These are phyloP conservation scores for Neosalanx taihuensis DNA, from an alignment of 2,797 vertebrate species.

Conservation along the genomic window DNA sequence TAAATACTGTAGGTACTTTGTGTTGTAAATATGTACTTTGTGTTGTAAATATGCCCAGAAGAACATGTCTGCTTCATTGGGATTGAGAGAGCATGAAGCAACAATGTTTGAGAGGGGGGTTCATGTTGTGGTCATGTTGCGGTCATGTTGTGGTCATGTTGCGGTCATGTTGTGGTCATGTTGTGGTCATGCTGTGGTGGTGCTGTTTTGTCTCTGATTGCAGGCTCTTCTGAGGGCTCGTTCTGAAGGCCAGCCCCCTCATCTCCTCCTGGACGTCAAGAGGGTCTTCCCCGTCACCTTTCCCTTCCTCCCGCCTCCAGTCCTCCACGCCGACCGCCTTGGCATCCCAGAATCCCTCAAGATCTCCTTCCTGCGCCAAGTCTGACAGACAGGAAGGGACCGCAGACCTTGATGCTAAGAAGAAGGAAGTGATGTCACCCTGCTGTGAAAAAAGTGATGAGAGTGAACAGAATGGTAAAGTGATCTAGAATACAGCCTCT, in stretches of 20 bases:
- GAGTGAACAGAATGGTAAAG: background rate
- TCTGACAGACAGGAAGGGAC: conserved; percentile 43
- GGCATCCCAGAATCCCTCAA: conserved; percentile 73
- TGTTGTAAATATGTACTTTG: too few species aligned
- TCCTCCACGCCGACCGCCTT: conserved; percentile 62
- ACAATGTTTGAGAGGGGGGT: too few species aligned
- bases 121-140: background rate
- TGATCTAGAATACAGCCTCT: too few species aligned
- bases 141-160: background rate
- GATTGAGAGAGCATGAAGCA: too few species aligned
- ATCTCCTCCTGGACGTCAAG: conserved; percentile 75
- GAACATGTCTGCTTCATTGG: too few species aligned
- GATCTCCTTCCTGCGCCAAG: conserved; percentile 70
- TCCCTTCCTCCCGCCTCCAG: conserved; percentile 54
- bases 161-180: background rate
- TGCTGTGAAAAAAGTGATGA: background rate
- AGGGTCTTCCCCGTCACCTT: conserved; percentile 78
- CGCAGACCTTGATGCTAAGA: background rate
- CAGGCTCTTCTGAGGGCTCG: conserved; percentile 68
- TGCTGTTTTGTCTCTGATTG: background rate
- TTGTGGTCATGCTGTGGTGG: background rate
- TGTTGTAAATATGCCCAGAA: too few species aligned
- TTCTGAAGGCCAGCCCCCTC: conserved; percentile 53
- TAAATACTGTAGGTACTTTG: too few species aligned
- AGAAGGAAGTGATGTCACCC: background rate